phyloP scores from a whole-genome alignment of 2,797 vertebrate genomes.

The Mareca strepera region DNA sequence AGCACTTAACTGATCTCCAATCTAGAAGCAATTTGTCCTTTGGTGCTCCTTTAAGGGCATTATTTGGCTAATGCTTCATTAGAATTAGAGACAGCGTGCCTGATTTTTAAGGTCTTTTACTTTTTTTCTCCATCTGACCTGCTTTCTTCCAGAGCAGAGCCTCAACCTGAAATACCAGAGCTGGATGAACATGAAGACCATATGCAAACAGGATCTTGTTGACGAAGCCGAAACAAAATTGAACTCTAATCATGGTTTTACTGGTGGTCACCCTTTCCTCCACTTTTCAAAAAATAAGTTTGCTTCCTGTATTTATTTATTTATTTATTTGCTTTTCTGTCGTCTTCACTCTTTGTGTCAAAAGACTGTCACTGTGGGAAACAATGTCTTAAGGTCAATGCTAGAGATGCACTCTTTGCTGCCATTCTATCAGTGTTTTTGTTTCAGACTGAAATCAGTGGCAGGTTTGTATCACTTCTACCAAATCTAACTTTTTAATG shows the following conservation, averaged over 20 bases:
- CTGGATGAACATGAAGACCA: not conserved
- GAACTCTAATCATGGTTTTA: not conserved
- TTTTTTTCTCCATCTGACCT: not conserved
- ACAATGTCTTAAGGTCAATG: not conserved
- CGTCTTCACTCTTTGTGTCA: not conserved
- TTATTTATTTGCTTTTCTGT: not conserved
- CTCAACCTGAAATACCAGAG: not conserved
- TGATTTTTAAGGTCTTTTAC: not conserved
- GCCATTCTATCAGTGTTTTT: not conserved
- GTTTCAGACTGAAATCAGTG: not conserved
- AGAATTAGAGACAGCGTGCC: not conserved
- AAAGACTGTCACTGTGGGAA: not conserved
- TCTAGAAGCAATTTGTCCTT: slow-evolving; percentile 48
- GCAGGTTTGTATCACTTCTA: not conserved
- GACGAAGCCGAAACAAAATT: not conserved
- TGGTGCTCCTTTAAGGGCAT: not conserved
- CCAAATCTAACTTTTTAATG: not conserved
- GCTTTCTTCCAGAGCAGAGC: slow-evolving; percentile 31
- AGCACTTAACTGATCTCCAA: slow-evolving; percentile 18
- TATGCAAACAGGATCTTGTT: not conserved
- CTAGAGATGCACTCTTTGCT: not conserved
- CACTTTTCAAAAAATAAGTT: not conserved
- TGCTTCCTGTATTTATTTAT: not conserved
- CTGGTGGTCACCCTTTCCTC: not conserved
- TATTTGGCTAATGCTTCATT: slow-evolving; percentile 36